phyloP scores from a whole-genome alignment of 2,113 vertebrate species.

The Mesembrinibis cayennensis region DNA sequence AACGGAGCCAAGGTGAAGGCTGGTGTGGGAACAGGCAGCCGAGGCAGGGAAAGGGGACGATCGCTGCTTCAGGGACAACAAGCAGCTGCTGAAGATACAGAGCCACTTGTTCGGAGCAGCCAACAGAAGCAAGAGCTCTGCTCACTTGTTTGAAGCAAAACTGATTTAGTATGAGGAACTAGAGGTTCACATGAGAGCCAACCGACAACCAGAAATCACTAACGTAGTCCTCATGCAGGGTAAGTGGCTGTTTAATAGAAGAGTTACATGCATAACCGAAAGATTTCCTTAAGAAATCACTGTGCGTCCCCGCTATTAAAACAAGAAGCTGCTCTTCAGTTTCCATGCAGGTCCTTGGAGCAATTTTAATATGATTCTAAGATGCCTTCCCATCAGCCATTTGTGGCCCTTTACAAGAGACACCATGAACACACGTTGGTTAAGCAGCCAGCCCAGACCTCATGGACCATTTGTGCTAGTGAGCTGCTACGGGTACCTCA shows the following conservation, averaged over 20 bases:
- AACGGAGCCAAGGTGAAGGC: background rate
- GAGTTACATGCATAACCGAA: background rate
- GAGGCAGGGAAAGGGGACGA: background rate
- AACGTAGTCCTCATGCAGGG: background rate
- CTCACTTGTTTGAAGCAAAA: background rate
- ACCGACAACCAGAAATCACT: background rate
- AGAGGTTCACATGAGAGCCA: background rate
- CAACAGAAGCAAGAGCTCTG: background rate
- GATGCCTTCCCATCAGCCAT: background rate
- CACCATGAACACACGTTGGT: background rate
- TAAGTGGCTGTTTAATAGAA: background rate
- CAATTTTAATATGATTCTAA: background rate
- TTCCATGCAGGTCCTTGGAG: background rate
- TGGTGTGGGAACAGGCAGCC: fast-evolving
- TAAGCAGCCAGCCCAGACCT: background rate
- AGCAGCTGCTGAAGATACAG: background rate
- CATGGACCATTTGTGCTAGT: fast-evolving
- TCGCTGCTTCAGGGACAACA: background rate
- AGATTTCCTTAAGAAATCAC: background rate
- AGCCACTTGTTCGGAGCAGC: background rate
- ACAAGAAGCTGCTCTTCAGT: background rate
- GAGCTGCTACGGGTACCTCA: background rate
- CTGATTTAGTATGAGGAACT: background rate
- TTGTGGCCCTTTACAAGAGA: background rate
- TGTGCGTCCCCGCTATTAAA: background rate